phyloP scores from a whole-genome alignment of 2,797 vertebrate genomes.

The Atherinosoma microstoma region DNA sequence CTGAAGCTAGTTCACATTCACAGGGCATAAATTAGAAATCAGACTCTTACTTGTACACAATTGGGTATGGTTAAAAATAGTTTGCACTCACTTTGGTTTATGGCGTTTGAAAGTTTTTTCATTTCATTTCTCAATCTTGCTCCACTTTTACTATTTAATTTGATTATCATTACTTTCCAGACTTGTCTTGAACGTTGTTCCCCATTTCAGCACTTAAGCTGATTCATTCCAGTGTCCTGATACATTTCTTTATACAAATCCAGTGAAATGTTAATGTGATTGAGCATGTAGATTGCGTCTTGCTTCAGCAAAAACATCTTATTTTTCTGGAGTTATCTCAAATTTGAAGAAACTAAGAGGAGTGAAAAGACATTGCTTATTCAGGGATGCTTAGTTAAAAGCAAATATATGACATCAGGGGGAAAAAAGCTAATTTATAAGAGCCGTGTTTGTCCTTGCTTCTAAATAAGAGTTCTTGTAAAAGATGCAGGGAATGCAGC shows the following conservation, averaged over 20 bases:
- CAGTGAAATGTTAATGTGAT: slow-evolving; percentile 24
- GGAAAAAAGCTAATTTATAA: slow-evolving; percentile 40
- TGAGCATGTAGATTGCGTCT: slow-evolving; percentile 43
- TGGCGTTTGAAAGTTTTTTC: background rate
- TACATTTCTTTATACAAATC: slow-evolving; percentile 41
- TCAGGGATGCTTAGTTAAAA: slow-evolving; percentile 38
- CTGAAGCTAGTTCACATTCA: background rate
- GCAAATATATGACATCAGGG: slow-evolving; percentile 23
- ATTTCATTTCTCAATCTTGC: background rate
- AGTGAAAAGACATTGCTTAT: slow-evolving; percentile 45
- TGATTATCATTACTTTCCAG: background rate
- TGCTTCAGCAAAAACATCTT: slow-evolving; percentile 49
- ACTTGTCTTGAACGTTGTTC: background rate
- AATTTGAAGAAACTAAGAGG: slow-evolving; percentile 46
- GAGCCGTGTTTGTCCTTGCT: slow-evolving; percentile 37
- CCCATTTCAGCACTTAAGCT: background rate
- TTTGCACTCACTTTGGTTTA: background rate
- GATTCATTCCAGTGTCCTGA: slow-evolving; percentile 33
- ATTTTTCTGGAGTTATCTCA: slow-evolving; percentile 55
- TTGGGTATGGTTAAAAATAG: background rate
- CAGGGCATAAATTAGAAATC: background rate
- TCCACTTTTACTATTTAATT: background rate
- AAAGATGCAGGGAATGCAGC: slow-evolving; percentile 42
- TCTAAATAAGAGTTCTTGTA: slow-evolving; percentile 43
- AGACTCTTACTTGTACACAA: background rate